Evolutionary conservation across 2,797 vertebrate genomes (phyloP).

Genomic region (Pelobates cultripes): DNA sequence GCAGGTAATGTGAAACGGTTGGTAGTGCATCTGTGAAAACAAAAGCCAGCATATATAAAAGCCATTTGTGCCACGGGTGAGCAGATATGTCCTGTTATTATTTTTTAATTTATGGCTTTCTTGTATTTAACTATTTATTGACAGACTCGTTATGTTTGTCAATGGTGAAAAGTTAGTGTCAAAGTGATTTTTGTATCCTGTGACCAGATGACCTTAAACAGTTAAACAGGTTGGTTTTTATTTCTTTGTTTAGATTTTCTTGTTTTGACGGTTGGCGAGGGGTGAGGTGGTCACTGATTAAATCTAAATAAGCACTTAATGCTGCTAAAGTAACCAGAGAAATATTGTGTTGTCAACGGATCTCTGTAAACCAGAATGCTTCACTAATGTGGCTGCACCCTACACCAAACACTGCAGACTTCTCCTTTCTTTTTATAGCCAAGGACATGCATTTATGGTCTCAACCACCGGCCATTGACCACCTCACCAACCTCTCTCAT

Average conservation of each 20-base stretch:
- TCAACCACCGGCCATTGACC: background rate
- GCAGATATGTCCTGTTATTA: background rate
- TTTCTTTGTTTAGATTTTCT: too few species aligned
- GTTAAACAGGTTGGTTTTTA: too few species aligned
- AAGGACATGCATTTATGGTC: background rate
- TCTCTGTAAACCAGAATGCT: too few species aligned
- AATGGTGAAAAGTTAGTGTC: too few species aligned
- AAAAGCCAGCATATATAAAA: slow-evolving; percentile 4
- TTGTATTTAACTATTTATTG: background rate
- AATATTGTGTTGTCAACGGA: too few species aligned
- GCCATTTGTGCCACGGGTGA: background rate
- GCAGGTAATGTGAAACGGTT: slow-evolving; percentile 31
- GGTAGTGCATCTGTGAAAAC: slow-evolving; percentile 46
- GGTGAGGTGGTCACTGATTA: too few species aligned
- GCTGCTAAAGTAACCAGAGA: too few species aligned
- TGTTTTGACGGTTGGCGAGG: too few species aligned
- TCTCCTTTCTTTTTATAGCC: slow-evolving; percentile 31
- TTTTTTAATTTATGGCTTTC: background rate
- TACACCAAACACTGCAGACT: background rate
- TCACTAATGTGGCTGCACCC: too few species aligned
- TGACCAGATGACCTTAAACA: too few species aligned
- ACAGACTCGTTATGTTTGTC: background rate
- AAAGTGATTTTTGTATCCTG: too few species aligned
- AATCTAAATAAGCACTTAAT: too few species aligned
- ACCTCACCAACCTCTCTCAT: background rate